These are phyloP conservation scores for Ammospiza caudacuta DNA, from an alignment of 2,113 vertebrate species.

Conservation along the genomic window DNA sequence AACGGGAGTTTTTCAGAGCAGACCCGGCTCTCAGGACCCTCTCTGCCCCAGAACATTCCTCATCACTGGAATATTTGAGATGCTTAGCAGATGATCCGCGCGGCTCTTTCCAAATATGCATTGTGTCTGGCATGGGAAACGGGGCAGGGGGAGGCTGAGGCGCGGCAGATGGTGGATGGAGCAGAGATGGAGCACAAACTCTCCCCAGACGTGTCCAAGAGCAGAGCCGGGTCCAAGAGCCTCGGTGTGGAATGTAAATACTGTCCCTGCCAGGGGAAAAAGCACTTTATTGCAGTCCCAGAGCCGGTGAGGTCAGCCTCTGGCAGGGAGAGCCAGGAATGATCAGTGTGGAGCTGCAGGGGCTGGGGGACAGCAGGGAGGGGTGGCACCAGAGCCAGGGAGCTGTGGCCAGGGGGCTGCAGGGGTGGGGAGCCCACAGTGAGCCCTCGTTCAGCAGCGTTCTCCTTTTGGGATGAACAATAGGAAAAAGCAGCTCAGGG, in stretches of 20 bases:
- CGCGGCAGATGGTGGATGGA: fast-evolving
- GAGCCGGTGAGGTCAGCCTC: background rate
- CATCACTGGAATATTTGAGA: background rate
- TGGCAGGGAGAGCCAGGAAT: background rate
- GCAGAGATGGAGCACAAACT: background rate
- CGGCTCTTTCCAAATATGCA: background rate
- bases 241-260: conserved; percentile 44
- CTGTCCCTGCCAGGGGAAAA: background rate
- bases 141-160: background rate
- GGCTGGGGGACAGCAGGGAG: fast-evolving
- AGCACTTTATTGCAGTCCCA: background rate
- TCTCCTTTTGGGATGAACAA: fast-evolving
- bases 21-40: background rate
- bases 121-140: background rate
- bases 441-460: background rate
- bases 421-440: background rate
- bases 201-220: background rate
- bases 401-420: fast-evolving
- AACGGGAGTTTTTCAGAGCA: background rate
- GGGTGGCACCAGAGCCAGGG: background rate
- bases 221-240: background rate
- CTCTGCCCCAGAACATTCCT: conserved; percentile 3
- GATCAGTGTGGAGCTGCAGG: fast-evolving
- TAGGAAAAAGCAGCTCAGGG: background rate
- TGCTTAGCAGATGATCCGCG: background rate